phyloP scores from a whole-genome alignment of 2,113 vertebrate genomes.

The Thomomys bottae region DNA sequence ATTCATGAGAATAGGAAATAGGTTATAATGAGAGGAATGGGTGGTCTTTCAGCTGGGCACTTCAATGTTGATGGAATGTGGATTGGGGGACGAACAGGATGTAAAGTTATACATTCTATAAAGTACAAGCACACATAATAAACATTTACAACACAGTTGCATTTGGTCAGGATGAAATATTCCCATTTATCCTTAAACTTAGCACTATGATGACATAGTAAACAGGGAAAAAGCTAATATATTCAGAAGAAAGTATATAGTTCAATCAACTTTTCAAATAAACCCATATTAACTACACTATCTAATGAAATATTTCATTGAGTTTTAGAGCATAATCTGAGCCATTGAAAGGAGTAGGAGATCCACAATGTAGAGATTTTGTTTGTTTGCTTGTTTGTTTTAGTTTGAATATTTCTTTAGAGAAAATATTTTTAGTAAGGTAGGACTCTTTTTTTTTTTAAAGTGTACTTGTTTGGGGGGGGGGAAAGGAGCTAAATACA shows the following conservation, averaged over 20 bases:
- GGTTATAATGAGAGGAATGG: neutral
- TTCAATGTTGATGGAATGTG: neutral
- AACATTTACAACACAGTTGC: conserved; percentile 13
- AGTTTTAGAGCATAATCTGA: conserved; percentile 7
- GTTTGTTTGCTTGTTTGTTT: neutral
- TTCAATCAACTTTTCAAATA: conserved; percentile 26
- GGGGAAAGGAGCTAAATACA: too few relatives aligned
- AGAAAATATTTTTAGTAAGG: neutral
- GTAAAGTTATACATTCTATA: neutral
- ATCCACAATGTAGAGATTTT: neutral
- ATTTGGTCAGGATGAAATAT: neutral
- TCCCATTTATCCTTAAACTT: conserved; percentile 43
- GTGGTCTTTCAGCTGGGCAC: neutral
- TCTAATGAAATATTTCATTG: conserved; percentile 3
- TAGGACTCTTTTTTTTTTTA: neutral
- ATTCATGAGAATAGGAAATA: neutral
- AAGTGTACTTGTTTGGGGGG: too few relatives aligned
- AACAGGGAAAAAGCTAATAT: conserved; percentile 37
- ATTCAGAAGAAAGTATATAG: conserved; percentile 31
- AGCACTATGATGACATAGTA: neutral
- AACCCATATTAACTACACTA: neutral
- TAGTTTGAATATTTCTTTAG: conserved; percentile 10
- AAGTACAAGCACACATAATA: neutral
- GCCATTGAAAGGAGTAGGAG: neutral
- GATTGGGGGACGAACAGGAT: neutral